phyloP scores from a whole-genome alignment of 2,888 invertebrate genomes.

The Daptonema setosum region DNA sequence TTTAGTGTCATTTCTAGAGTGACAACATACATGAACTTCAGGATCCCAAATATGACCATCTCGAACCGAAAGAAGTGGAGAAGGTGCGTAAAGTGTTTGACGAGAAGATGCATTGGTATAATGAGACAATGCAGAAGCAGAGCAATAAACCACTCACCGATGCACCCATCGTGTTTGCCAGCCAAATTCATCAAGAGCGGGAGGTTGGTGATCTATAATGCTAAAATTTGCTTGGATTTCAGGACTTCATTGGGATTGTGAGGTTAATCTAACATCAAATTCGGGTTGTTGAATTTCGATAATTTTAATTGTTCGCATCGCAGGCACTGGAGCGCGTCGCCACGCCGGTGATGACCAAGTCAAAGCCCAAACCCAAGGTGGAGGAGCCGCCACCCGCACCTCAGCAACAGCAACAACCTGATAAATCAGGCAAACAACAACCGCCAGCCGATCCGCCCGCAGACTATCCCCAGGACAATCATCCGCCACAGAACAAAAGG shows the following conservation, averaged over 20 bases:
- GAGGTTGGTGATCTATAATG: no score
- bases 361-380: conserved; percentile 49
- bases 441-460: neutral
- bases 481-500: no score
- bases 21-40: no score
- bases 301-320: no score
- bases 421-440: neutral
- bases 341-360: conserved; percentile 58
- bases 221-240: no score
- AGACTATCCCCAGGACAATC: neutral
- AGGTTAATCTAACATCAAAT: no score
- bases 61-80: conserved; percentile 46
- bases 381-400: conserved; percentile 1
- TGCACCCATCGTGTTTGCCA: conserved; percentile 16
- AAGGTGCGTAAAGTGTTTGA: conserved; percentile 47
- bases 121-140: conserved; percentile 47
- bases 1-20: no score
- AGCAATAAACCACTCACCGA: conserved; percentile 14
- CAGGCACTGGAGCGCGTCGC: conserved; percentile 38
- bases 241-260: no score
- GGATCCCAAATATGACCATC: conserved; percentile 41
- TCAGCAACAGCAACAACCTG: neutral
- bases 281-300: no score
- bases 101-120: conserved; percentile 58
- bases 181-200: conserved; percentile 56